Conservation (phyloP, 2,888 invertebrate genomes). For the Diploptera punctata region DNA sequence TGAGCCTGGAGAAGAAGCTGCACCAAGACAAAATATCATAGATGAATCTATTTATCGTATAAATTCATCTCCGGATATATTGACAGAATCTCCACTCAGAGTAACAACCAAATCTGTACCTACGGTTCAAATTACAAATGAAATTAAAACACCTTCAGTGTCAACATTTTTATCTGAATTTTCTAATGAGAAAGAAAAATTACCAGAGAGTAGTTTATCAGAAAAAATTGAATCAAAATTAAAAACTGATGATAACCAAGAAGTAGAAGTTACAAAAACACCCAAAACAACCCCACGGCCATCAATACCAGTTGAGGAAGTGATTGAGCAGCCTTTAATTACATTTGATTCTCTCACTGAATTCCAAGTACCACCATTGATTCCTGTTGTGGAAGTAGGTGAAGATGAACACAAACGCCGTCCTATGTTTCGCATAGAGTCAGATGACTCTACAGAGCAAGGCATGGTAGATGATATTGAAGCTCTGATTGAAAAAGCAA, state of each 20-base stretch:
- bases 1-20: conserved; percentile 42
- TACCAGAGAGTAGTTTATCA: no score
- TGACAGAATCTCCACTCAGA: conserved; percentile 44
- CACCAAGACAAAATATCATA: conserved; percentile 42
- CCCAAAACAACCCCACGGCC: not conserved
- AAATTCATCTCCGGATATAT: conserved; percentile 44
- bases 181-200: not conserved
- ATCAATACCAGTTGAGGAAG: conserved; percentile 1
- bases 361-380: not conserved
- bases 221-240: no score
- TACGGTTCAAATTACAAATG: not conserved
- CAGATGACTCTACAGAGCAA: conserved; percentile 49
- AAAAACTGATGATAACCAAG: no score
- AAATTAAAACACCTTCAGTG: not conserved
- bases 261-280: not conserved
- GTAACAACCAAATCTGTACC: not conserved
- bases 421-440: conserved; percentile 58
- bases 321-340: conserved; percentile 1
- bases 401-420: conserved; percentile 48
- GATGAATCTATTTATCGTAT: conserved; percentile 42
- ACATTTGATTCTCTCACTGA: conserved; percentile 8
- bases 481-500: conserved; percentile 24
- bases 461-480: conserved; percentile 29
- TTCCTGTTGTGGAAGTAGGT: not conserved
- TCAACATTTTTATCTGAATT: not conserved